Conservation (phyloP, 2,888 invertebrate genomes). For the Heliothis peltigera region DNA sequence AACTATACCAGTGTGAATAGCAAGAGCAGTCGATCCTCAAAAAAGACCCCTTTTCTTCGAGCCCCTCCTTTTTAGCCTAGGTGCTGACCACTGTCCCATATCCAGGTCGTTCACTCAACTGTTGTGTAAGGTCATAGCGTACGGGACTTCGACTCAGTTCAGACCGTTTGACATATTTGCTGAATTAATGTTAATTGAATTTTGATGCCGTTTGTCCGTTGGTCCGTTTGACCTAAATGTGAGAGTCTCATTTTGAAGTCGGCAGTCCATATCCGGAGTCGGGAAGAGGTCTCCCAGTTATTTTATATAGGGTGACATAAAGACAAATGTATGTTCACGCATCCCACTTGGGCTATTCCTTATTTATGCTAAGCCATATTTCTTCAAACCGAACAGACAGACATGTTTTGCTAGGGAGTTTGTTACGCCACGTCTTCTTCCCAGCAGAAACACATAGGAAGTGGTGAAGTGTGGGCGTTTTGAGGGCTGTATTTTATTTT, state of each 20-base stretch:
- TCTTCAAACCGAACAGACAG: no score
- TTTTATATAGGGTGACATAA: background rate
- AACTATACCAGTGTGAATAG: background rate
- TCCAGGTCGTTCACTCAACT: constrained; percentile 20
- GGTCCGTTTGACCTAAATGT: constrained; percentile 15
- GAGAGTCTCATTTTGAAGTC: background rate
- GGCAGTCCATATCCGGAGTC: constrained; percentile 4
- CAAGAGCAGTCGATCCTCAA: background rate
- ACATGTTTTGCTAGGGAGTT: no score
- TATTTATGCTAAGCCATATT: no score
- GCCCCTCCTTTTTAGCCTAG: constrained; percentile 22
- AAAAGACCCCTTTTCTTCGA: background rate
- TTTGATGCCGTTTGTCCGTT: constrained; percentile 9
- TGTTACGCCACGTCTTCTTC: no score
- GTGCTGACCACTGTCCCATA: constrained; percentile 28
- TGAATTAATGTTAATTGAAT: constrained; percentile 42
- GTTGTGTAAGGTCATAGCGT: constrained; percentile 4
- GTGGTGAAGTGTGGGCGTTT: no score
- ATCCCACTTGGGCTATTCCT: no score
- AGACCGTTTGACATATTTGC: constrained; percentile 31
- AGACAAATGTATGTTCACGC: no score
- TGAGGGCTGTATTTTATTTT: no score
- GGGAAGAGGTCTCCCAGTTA: background rate
- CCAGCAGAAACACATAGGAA: no score
- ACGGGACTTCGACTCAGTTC: constrained; percentile 27